Percentiles rank a stretch among this genome's conserved stretches.
These are phyloP conservation scores for Xiphophorus birchmanni DNA, from an alignment of 2,797 vertebrate species.

Conservation along the genomic window DNA sequence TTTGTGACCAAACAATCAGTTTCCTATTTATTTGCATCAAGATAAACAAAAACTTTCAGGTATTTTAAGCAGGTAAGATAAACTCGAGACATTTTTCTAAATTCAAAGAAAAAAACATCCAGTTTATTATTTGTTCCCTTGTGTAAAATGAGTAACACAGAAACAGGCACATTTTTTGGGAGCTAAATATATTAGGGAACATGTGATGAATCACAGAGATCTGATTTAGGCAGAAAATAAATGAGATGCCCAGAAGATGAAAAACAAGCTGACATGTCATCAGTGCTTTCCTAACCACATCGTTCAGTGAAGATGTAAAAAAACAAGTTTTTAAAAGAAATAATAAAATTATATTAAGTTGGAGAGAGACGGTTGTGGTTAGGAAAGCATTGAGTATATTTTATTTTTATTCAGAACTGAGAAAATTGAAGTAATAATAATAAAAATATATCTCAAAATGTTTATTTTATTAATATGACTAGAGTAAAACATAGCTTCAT, in stretches of 20 bases:
- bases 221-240: constrained; percentile 6
- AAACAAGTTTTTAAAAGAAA: background rate
- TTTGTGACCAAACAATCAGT: background rate
- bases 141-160: background rate
- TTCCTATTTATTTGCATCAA: background rate
- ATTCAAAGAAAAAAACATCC: background rate
- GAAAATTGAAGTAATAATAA: too few relatives aligned
- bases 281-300: constrained; percentile 10
- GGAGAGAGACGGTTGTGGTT: background rate
- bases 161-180: background rate
- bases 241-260: background rate
- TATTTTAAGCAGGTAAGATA: background rate
- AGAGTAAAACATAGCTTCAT: too few relatives aligned
- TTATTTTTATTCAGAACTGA: too few relatives aligned
- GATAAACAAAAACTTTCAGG: background rate
- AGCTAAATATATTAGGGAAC: background rate
- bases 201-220: background rate
- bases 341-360: background rate
- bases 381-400: background rate
- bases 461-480: too few relatives aligned
- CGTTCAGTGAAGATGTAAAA: background rate
- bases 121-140: background rate
- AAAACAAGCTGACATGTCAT: constrained; percentile 3
- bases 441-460: too few relatives aligned
- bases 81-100: background rate